Base-by-base conservation (phyloP, 1,140 invertebrate species). In the Amphibalanus amphitrite region DNA sequence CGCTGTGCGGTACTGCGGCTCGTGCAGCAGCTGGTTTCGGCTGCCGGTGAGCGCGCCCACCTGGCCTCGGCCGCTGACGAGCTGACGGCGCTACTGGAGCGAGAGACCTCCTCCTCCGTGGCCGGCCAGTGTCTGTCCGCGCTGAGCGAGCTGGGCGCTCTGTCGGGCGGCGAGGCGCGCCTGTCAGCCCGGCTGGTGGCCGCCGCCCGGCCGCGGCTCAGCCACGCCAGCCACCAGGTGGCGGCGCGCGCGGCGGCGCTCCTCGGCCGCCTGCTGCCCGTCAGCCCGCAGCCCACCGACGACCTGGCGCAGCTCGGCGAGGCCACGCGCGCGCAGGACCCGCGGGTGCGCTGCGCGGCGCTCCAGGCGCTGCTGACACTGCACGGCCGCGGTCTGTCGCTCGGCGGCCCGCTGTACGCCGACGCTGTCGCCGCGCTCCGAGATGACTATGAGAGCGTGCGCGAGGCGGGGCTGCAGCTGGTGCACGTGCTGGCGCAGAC, bases 381-480 rank as follows among this genome's bases (percentile, higher is more conserved):
- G 17, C 65, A 67, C 65, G 65, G 20, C 0, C 65, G 65, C 65
- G 65, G 65, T 26, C 26, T 67, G 65, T 26, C 28, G 65, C 65
- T 67, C 3, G n/a, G 10, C n/a, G 65, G 26, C n/a, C 23, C 26
- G 65, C 65, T 95, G 3, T 97, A 96, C 81, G 83, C 86, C 29
- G 86, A 90, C 77, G 90, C 91, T 1, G 92, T 89, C 75, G 83
- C 86, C 69, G 90, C 91, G 25, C 83, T 97, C 28, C 87, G 87
- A 69, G 95, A 98, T 83, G 94, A 98, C 80, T 96, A 95, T 83
- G 93, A 97, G 81, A 91, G 90, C 79, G 94, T 97, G 0, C 82
- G 94, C 73, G 85, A 90, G 75, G 89, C 89, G 40, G 93, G 92
- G 0, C 81, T 96, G 0, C 90, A 91, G 78, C 80, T 97, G 26